These are phyloP conservation scores for Anhinga rufa DNA, from an alignment of 2,113 vertebrate genomes.

Conservation along the genomic window DNA sequence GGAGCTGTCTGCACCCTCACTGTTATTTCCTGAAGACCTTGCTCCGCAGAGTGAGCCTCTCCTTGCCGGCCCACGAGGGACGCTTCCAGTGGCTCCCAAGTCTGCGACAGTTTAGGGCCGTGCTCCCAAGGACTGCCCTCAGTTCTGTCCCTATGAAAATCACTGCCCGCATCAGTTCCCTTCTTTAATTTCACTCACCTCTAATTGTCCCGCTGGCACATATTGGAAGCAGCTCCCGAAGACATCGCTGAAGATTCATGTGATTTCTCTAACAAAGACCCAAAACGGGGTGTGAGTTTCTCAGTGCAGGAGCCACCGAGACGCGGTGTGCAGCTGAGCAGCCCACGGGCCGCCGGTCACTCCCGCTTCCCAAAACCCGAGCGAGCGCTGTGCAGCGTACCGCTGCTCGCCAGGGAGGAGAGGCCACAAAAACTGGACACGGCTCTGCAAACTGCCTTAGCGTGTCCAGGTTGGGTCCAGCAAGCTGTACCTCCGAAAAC, in stretches of 20 bases:
- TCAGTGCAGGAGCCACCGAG: neutral
- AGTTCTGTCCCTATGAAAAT: neutral
- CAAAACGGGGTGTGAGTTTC: neutral
- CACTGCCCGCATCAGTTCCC: neutral
- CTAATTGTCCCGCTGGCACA: neutral
- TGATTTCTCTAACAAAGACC: neutral
- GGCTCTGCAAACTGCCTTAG: neutral
- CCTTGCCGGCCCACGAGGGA: neutral
- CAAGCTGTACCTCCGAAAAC: neutral
- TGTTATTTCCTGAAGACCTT: neutral
- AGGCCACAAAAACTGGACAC: neutral
- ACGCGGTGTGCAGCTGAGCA: neutral
- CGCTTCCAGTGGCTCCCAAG: neutral
- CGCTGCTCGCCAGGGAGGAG: neutral
- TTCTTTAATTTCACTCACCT: neutral
- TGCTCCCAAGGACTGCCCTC: rapidly evolving
- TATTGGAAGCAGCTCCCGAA: neutral
- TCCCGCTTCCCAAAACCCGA: rapidly evolving
- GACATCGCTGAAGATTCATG: rapidly evolving
- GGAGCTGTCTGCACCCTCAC: neutral
- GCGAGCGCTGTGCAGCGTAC: rapidly evolving
- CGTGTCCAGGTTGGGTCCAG: rapidly evolving
- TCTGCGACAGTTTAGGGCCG: neutral
- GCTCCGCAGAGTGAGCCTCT: neutral
- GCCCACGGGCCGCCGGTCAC: rapidly evolving